These are phyloP conservation scores for Sceloporus tristichus DNA, from an alignment of 2,113 vertebrate species.

Conservation along the genomic window DNA sequence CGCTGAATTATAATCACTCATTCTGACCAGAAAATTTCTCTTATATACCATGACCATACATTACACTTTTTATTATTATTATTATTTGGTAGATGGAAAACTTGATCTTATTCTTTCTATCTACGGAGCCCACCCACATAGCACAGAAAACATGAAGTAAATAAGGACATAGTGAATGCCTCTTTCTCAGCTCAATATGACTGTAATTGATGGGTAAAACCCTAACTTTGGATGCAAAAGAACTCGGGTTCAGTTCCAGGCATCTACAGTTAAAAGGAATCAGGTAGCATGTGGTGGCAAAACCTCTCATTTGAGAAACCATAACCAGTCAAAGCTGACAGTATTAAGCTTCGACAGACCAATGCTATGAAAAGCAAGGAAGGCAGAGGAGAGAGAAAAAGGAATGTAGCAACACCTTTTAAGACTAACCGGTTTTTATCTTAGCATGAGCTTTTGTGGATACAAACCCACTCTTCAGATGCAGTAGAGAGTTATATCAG, in stretches of 20 bases:
- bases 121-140: neutral
- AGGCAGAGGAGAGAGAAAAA: too few relatives aligned
- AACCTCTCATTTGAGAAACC: neutral
- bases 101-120: too few relatives aligned
- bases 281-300: neutral
- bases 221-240: neutral
- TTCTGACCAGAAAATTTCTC: neutral
- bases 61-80: neutral
- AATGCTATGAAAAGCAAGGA: too few relatives aligned
- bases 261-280: neutral
- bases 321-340: neutral
- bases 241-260: neutral
- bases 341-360: neutral
- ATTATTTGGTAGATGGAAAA: neutral
- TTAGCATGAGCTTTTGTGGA: too few relatives aligned
- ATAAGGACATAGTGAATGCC: too few relatives aligned
- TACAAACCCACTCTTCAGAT: too few relatives aligned
- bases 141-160: neutral
- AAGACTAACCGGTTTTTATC: too few relatives aligned
- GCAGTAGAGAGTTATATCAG: too few relatives aligned
- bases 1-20: neutral
- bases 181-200: neutral
- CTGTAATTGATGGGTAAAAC: neutral
- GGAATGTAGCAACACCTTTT: too few relatives aligned
- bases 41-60: too few relatives aligned